These are phyloP conservation scores for Plusia festucae DNA, from an alignment of 2,888 invertebrate species.

Conservation along the genomic window DNA sequence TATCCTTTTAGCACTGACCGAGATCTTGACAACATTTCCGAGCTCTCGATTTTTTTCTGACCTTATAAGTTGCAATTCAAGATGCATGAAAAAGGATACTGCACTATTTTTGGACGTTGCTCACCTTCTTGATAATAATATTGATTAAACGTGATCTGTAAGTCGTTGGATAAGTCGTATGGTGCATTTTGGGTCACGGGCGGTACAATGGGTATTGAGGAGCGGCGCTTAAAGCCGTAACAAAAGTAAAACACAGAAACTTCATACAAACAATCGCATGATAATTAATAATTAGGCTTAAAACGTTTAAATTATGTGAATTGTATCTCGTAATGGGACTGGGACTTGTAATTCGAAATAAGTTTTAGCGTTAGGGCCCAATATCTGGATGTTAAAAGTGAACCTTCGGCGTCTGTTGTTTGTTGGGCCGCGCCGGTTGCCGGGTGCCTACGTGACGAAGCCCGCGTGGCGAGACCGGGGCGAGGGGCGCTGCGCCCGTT, in stretches of 20 bases:
- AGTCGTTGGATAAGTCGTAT: slow-evolving; percentile 34
- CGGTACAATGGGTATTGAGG: slow-evolving; percentile 37
- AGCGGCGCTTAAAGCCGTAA: slow-evolving; percentile 24
- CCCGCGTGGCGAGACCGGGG: slow-evolving; percentile 79
- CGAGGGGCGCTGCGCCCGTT: slow-evolving; percentile 74
- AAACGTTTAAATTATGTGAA: not conserved
- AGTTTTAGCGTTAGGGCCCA: slow-evolving; percentile 7
- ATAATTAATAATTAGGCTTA: too few species aligned
- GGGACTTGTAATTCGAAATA: slow-evolving; percentile 7
- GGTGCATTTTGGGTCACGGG: slow-evolving; percentile 59
- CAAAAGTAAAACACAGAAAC: slow-evolving; percentile 30
- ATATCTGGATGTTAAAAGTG: slow-evolving; percentile 52
- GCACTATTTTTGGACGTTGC: slow-evolving; percentile 25
- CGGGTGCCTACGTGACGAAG: slow-evolving; percentile 87
- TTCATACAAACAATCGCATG: not conserved
- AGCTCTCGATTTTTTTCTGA: slow-evolving; percentile 29
- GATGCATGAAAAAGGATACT: slow-evolving; percentile 26
- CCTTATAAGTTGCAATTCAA: slow-evolving; percentile 28
- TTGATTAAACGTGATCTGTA: slow-evolving; percentile 43
- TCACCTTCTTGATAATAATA: slow-evolving; percentile 40
- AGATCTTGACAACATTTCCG: slow-evolving; percentile 39
- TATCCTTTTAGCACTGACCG: slow-evolving; percentile 39
- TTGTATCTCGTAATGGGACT: not conserved
- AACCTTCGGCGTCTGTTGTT: slow-evolving; percentile 48
- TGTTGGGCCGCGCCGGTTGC: slow-evolving; percentile 50